Conservation (phyloP, 2,797 vertebrate species). For the Malurus leucopterus region DNA sequence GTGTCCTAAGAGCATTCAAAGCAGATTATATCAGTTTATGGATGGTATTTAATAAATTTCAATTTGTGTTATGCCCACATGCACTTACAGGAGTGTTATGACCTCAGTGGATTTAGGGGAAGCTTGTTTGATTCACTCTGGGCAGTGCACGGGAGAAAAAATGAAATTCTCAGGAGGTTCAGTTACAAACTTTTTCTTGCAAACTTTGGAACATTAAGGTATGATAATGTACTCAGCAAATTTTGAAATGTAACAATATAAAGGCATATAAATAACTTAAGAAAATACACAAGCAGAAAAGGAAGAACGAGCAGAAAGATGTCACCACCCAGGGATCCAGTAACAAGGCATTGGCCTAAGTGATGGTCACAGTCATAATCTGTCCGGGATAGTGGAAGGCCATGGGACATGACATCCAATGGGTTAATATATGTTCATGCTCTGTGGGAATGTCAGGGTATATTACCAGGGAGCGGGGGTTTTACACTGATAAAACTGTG, state of each 20-base stretch:
- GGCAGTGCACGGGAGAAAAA: neutral
- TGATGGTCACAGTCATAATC: neutral
- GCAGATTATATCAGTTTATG: neutral
- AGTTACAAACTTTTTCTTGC: neutral
- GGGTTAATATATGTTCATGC: neutral
- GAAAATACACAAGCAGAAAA: neutral
- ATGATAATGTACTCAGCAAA: neutral
- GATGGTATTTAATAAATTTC: neutral
- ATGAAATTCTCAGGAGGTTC: neutral
- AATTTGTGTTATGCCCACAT: neutral
- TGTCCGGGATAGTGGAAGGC: rapidly evolving
- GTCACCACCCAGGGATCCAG: neutral
- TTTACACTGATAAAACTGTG: neutral
- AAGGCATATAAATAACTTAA: neutral
- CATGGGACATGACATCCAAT: neutral
- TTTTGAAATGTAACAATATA: neutral
- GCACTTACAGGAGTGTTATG: neutral
- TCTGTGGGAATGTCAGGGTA: neutral
- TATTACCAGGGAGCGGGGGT: neutral
- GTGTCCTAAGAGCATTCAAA: neutral
- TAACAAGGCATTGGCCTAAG: neutral
- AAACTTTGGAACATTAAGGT: neutral
- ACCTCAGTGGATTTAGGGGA: neutral
- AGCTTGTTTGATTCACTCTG: neutral
- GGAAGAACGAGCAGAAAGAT: neutral